Conservation (phyloP, 2,888 invertebrate genomes). For the Nesidiocoris tenuis region DNA sequence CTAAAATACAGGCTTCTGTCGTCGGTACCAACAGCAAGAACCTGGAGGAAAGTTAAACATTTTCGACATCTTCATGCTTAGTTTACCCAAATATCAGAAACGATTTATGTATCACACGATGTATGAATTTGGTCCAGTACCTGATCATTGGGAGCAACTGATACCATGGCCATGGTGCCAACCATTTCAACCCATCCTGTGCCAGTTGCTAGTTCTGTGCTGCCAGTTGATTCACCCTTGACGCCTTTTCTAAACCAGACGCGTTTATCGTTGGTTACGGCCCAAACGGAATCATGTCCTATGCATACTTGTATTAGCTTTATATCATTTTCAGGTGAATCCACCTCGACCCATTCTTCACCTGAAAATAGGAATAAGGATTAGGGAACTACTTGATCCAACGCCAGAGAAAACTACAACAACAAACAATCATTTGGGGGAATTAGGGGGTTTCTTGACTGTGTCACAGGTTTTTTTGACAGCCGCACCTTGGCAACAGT, state of each 20-base stretch:
- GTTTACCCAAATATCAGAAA: too few species aligned
- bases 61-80: too few species aligned
- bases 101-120: too few species aligned
- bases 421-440: too few species aligned
- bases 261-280: constrained; percentile 75
- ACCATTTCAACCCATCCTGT: constrained; percentile 89
- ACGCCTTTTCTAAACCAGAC: constrained; percentile 81
- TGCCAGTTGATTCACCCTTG: constrained; percentile 55
- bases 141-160: constrained; percentile 86
- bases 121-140: too few species aligned
- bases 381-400: background rate
- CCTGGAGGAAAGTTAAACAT: constrained; percentile 54
- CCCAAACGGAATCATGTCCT: constrained; percentile 74
- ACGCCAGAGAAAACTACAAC: background rate
- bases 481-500: too few species aligned
- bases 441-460: too few species aligned
- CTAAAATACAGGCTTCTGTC: constrained; percentile 76
- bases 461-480: too few species aligned
- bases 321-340: constrained; percentile 66
- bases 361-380: constrained; percentile 55
- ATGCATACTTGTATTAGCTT: constrained; percentile 76
- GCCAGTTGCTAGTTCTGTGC: constrained; percentile 74
- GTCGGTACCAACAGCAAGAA: constrained; percentile 80
- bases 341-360: constrained; percentile 73
- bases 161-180: constrained; percentile 76